Evolutionary conservation across 2,113 vertebrate genomes (phyloP).

Genomic region (Neodon shergylaensis): DNA sequence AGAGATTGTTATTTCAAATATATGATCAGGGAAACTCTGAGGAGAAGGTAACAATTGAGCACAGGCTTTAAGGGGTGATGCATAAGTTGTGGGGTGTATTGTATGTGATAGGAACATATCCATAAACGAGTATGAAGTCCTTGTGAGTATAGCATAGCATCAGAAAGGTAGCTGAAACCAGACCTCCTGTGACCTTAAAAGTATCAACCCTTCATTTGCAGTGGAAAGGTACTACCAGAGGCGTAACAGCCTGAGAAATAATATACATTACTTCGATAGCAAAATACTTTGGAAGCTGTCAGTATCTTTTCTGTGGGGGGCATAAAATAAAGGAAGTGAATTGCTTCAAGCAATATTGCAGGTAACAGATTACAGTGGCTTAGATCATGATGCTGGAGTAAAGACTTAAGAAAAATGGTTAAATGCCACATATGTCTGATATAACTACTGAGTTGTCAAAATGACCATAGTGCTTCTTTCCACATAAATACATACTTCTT

Average conservation of each 20-base stretch:
- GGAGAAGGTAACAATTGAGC: background rate
- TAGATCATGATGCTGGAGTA: background rate
- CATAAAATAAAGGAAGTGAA: background rate
- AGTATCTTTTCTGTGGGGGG: background rate
- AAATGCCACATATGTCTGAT: background rate
- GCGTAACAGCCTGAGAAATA: background rate
- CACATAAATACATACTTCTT: background rate
- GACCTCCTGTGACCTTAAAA: background rate
- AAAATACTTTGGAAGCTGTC: background rate
- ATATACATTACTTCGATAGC: background rate
- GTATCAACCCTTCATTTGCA: background rate
- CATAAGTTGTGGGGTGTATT: background rate
- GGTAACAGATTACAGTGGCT: background rate
- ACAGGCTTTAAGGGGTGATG: background rate
- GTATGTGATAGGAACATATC: background rate
- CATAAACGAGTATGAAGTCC: background rate
- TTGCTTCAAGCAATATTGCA: background rate
- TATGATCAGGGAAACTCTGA: background rate
- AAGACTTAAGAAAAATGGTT: background rate
- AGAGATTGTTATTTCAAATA: background rate
- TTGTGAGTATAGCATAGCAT: background rate
- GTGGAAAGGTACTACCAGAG: background rate
- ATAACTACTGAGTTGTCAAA: background rate
- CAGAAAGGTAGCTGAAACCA: background rate
- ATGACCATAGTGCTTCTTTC: background rate